Base-by-base conservation (phyloP, 2,797 vertebrate species). In the Sebastes minor region DNA sequence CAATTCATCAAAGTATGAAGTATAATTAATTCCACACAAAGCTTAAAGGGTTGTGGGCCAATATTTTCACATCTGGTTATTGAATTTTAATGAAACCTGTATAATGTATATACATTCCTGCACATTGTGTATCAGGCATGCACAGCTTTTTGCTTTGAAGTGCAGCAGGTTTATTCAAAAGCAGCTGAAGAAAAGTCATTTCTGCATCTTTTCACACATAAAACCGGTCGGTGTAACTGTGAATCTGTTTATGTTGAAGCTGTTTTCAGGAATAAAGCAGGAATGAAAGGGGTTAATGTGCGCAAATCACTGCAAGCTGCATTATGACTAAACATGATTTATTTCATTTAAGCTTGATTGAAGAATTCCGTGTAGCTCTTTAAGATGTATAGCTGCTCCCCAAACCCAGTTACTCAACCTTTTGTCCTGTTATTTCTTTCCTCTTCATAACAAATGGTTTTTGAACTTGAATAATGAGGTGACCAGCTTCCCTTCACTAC, bases 1-100 rank as follows among this genome's bases (percentile, higher is more conserved):
- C 0, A 35, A 35, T 35, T 35, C 11, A 35, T 35, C 33, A 35
- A 35, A 23, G 13, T 22, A 38, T 4, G 0, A 18, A 7, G 32
- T 46, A 8, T 23, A 32, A 75, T 59, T 38, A n/a, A 71, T 65
- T 65, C 30, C 13, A 18, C 38, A 60, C 14, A 25, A 32, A 62
- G 9, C 30, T 27, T 25, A 6, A 52, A 65, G 9, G 5, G 30
- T 46, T 55, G 6, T 12, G 13, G 20, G 10, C 23, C 27, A 77
- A 18, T 60, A 70, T 78, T 83, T 60, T 71, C 16, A 67, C 55
- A 62, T 66, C 56, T 67, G 76, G 7, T 33, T 11, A 25, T 1
- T 22, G n/a, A 30, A 16, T 60, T 60, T 53, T 1, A 60, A 16
- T 49, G 18, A 18, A n/a, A 53, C 20, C 35, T 38, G 35, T 38